Conservation (phyloP, 2,888 invertebrate genomes). For the Tortrix viridana region DNA sequence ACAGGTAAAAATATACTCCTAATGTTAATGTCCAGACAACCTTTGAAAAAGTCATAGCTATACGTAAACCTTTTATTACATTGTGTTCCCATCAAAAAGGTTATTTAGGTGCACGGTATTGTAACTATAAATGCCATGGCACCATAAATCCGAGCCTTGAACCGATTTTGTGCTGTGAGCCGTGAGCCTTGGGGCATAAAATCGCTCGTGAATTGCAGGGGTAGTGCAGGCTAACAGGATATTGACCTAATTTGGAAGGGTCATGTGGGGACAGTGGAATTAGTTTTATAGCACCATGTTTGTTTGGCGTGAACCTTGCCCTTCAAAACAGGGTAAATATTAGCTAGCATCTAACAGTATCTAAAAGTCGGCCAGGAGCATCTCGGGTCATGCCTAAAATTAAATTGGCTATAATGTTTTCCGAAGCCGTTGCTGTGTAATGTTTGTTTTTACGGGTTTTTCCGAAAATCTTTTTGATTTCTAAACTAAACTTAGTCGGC, state of each 20-base stretch:
- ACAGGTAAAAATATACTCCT: not conserved
- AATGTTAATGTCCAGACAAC: not conserved
- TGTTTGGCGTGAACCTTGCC: slow-evolving; percentile 12
- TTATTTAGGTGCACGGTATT: slow-evolving; percentile 51
- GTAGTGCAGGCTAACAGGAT: slow-evolving; percentile 59
- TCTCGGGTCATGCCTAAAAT: too few species aligned
- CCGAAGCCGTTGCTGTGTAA: too few species aligned
- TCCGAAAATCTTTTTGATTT: too few species aligned
- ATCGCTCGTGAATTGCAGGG: slow-evolving; percentile 44
- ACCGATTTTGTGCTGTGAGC: slow-evolving; percentile 54
- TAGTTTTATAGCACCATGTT: slow-evolving; percentile 20
- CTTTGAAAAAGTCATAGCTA: slow-evolving; percentile 4
- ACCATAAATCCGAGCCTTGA: slow-evolving; percentile 70
- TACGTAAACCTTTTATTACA: slow-evolving; percentile 15
- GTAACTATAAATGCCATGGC: slow-evolving; percentile 74
- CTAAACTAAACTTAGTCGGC: too few species aligned
- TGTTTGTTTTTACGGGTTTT: too few species aligned
- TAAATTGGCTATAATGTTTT: too few species aligned
- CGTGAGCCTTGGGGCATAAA: slow-evolving; percentile 49
- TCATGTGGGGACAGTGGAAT: slow-evolving; percentile 42
- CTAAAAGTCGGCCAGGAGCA: too few species aligned
- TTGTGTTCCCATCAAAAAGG: slow-evolving; percentile 45
- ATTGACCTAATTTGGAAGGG: slow-evolving; percentile 71
- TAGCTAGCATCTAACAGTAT: too few species aligned
- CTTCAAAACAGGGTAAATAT: not conserved